Evolutionary conservation across 2,888 invertebrate genomes (phyloP), one percentile per base, ranked within the genome.

Genomic region (Hirtodrosophila histrioides): DNA sequence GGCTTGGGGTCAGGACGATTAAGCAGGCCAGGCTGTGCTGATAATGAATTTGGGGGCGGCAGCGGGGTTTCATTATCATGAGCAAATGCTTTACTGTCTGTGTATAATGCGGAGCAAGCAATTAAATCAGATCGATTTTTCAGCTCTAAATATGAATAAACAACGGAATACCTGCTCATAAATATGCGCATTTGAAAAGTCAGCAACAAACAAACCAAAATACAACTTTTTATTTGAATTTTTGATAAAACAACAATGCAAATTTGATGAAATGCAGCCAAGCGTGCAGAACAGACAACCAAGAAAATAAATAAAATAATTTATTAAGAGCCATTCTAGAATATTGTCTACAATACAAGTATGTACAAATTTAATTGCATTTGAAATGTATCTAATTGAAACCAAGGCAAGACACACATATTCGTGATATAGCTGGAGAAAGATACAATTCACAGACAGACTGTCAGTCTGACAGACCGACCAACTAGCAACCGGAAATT

Each of bases 401-500:
- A 46, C 43, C 58, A 63, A 70, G 62, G 70, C 55, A 57, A 46
- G 41, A 49, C 4, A 27, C 27, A 27, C 41, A 11, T 45, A 29
- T 5, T 17, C 40, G 33, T 17, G 37, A 41, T 10, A 51, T 33
- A 70, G 48, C 39, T 11, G 35, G 29, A 57, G 48, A 39, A 24
- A 12, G 40, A 51, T 17, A 51, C 57, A 57, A 50, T 57, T 56
- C 44, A 43, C 35, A 51, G 46, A 31, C n/a, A 11, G 24, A 46
- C 12, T 10, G 23, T n/a, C 5, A 17, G 45, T 12, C 24, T 48
- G 64, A 40, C 36, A 31, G 11, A 36, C 45, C 27, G 27, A 51
- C 24, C 54, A 45, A 39, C 62, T 12, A 61, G 68, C 53, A 51
- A 69, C 82, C 66, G 78, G 68, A 81, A 75, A 82, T 75, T 71